phyloP scores from a whole-genome alignment of 2,113 vertebrate genomes.

The Crotalus tigris region DNA sequence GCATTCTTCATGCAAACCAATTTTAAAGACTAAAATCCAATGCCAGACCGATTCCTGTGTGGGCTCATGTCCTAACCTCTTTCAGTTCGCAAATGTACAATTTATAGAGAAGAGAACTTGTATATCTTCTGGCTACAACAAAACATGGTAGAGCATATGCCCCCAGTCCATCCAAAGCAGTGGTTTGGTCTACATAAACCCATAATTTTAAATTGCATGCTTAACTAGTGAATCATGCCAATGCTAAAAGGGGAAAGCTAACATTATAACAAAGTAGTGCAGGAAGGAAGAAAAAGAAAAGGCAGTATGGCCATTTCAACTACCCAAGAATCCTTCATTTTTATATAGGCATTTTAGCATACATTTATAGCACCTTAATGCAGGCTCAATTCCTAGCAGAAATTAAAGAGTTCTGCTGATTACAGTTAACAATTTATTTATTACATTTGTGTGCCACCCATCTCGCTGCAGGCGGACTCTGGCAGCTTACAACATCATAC shows the following conservation, averaged over 20 bases:
- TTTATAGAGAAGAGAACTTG: not conserved
- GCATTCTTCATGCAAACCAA: not conserved
- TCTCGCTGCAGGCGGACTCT: not conserved
- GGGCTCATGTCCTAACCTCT: not conserved
- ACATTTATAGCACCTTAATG: not conserved
- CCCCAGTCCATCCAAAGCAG: constrained; percentile 32
- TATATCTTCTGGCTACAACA: constrained; percentile 17
- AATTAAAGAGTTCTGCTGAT: not conserved
- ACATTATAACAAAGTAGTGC: constrained; percentile 41
- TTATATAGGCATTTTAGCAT: not conserved
- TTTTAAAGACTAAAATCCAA: not conserved
- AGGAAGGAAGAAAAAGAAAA: constrained; percentile 1
- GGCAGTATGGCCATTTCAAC: not conserved
- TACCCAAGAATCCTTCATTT: not conserved
- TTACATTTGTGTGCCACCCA: not conserved
- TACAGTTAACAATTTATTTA: not conserved
- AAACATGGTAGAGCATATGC: not conserved
- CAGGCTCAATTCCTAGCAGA: not conserved
- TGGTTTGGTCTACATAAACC: constrained; percentile 69
- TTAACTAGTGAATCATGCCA: constrained; percentile 70
- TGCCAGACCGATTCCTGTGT: not conserved
- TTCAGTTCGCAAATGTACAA: not conserved
- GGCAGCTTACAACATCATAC: not conserved
- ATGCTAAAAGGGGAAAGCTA: constrained; percentile 65
- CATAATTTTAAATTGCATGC: constrained; percentile 70